Conservation (phyloP, 2,888 invertebrate genomes). For the Arge pagana region DNA sequence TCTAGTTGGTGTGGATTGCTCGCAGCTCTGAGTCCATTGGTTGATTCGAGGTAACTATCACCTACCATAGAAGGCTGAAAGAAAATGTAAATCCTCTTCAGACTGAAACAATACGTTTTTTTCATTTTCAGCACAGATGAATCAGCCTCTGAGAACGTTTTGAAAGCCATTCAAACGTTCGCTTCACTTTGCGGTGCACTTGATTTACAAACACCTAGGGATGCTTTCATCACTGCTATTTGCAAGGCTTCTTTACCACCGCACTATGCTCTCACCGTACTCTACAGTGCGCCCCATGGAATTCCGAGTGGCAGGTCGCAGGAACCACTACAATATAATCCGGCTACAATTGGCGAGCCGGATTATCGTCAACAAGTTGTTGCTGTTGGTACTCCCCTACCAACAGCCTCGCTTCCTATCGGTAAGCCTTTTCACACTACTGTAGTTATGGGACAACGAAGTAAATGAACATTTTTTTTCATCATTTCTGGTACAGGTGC, state of each 20-base stretch:
- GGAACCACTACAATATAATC: slow-evolving; percentile 51
- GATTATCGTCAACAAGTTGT: slow-evolving; percentile 94
- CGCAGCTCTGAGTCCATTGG: slow-evolving; percentile 86
- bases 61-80: slow-evolving; percentile 1
- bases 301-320: slow-evolving; percentile 54
- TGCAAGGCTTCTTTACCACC: slow-evolving; percentile 97
- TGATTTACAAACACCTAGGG: slow-evolving; percentile 77
- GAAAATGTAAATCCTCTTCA: slow-evolving; percentile 4
- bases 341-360: slow-evolving; percentile 63
- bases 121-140: slow-evolving; percentile 80
- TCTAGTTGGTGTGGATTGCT: slow-evolving; percentile 96
- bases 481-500: slow-evolving; percentile 65
- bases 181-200: slow-evolving; percentile 89
- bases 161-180: slow-evolving; percentile 89
- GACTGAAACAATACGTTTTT: slow-evolving; percentile 2
- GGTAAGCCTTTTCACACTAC: slow-evolving; percentile 55
- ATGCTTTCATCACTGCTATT: slow-evolving; percentile 92
- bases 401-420: slow-evolving; percentile 78
- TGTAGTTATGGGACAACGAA: slow-evolving; percentile 56
- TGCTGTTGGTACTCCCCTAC: slow-evolving; percentile 94
- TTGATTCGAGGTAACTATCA: slow-evolving; percentile 77
- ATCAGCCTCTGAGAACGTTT: slow-evolving; percentile 84
- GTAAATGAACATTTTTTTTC: slow-evolving; percentile 7
- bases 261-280: slow-evolving; percentile 89
- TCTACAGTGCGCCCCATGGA: slow-evolving; percentile 69